Base-by-base conservation (phyloP, 1,140 invertebrate genomes). In the Radopholus similis region DNA sequence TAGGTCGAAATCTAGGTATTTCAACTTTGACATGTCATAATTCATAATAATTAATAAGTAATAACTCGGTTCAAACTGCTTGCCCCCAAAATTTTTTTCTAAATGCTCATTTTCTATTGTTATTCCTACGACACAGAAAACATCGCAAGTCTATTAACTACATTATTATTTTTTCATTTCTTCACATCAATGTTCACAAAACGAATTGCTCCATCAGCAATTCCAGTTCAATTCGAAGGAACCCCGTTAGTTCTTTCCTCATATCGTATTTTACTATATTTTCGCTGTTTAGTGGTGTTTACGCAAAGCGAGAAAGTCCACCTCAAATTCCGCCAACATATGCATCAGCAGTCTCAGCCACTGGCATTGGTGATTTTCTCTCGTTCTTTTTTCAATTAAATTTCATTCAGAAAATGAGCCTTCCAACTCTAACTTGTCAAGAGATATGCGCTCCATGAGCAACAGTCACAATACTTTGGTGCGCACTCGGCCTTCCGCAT, bases 301-400 rank as follows among this genome's bases (percentile, higher is more conserved):
- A 62, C 47, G 38, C 59, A 32, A 62, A 62, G n/a, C 59, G 59
- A 28, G 59, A 62, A 21, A 62, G 59, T 42, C 59, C 59, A 2
- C 59, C 59, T 3, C 35, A 62, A 9, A 62, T 62, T 47, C 59
- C 59, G 13, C 26, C 59, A 49, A 62, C 59, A 32, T 21, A 47
- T n/a, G n/a, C n/a, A n/a, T n/a, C n/a, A n/a, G n/a, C n/a, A n/a
- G n/a, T n/a, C n/a, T n/a, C n/a, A n/a, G n/a, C n/a, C n/a, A n/a
- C n/a, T 49, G 35, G 38, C 47, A 47, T 42, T 42, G 28, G 32
- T 21, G 23, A 32, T 5, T 28, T 23, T 21, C 23, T 58, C 11
- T 35, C 11, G 8, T 38, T 60, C 8, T 35, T 18, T 26, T 4
- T 23, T 21, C 26, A 47, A 30, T 9, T 47, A 8, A 30, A 51